Percentiles rank a stretch among this genome's conserved stretches.
These are phyloP conservation scores for Hucho hucho DNA, from an alignment of 2,113 vertebrate genomes.

Conservation along the genomic window DNA sequence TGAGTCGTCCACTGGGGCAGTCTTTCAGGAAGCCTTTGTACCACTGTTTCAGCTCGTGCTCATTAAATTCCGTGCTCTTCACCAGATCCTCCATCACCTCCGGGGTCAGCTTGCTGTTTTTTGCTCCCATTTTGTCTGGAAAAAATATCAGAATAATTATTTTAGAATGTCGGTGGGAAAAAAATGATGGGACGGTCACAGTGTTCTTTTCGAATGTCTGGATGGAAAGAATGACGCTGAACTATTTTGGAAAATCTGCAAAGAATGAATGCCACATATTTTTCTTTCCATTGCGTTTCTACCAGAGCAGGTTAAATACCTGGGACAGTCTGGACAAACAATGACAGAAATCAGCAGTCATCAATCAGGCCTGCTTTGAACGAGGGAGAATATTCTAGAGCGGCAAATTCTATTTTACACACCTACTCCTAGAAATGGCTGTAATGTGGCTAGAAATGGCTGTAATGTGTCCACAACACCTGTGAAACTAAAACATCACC, in stretches of 20 bases:
- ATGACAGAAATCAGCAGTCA: neutral
- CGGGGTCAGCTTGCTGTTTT: constrained; percentile 98
- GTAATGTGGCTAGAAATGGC: neutral
- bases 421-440: neutral
- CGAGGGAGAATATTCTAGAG: neutral
- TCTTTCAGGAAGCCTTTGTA: constrained; percentile 82
- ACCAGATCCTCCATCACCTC: constrained; percentile 99
- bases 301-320: neutral
- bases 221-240: neutral
- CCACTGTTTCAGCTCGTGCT: constrained; percentile 81
- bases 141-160: neutral
- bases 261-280: too few relatives aligned
- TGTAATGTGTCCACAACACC: neutral
- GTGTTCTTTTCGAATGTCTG: neutral
- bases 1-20: constrained; percentile 77
- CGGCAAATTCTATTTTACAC: neutral
- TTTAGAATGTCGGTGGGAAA: neutral
- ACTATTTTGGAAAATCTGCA: too few relatives aligned
- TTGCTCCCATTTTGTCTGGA: constrained; percentile 86
- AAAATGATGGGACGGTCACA: too few relatives aligned
- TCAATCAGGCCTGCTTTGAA: neutral
- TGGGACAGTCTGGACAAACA: neutral
- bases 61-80: constrained; percentile 88
- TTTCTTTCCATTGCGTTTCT: neutral
- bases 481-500: neutral